A percentile compares a stretch with the other conserved stretches of the same genome.
Conservation (phyloP, 2,113 vertebrate genomes). For the Aplodontia rufa region DNA sequence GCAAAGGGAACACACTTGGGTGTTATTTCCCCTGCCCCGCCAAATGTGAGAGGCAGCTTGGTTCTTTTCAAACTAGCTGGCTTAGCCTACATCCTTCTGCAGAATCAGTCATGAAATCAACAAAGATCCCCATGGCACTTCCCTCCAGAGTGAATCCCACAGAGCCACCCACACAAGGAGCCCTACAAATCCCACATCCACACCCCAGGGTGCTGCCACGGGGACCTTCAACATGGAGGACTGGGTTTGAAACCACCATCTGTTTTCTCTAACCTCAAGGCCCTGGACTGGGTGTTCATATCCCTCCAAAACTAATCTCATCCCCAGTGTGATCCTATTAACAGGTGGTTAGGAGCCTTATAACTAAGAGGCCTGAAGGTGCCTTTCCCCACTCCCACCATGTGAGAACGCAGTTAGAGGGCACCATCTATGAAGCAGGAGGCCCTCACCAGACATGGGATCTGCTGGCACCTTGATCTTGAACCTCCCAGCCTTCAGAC, state of each 20-base stretch:
- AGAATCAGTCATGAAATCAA: not conserved
- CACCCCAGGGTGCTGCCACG: not conserved
- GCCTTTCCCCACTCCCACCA: not conserved
- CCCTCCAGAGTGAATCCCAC: not conserved
- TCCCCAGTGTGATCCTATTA: not conserved
- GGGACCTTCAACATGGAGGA: accelerated
- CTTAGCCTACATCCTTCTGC: not conserved
- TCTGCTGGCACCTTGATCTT: not conserved
- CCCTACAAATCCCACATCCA: not conserved
- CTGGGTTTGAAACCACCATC: not conserved
- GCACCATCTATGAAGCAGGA: not conserved
- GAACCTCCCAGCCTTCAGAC: not conserved
- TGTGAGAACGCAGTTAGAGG: not conserved
- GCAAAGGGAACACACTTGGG: not conserved
- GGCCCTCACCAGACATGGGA: not conserved
- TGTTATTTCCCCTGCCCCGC: not conserved
- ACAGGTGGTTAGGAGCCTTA: not conserved
- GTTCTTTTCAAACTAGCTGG: not conserved
- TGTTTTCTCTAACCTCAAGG: not conserved
- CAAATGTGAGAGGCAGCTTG: not conserved
- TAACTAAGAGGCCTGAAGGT: not conserved
- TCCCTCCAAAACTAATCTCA: not conserved
- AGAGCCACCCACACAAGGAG: not conserved
- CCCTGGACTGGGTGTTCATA: too few species aligned
- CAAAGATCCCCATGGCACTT: not conserved